Percentiles rank a stretch among this genome's conserved stretches.
These are phyloP conservation scores for Bedellia somnulentella DNA, from an alignment of 2,888 invertebrate species.

Conservation along the genomic window DNA sequence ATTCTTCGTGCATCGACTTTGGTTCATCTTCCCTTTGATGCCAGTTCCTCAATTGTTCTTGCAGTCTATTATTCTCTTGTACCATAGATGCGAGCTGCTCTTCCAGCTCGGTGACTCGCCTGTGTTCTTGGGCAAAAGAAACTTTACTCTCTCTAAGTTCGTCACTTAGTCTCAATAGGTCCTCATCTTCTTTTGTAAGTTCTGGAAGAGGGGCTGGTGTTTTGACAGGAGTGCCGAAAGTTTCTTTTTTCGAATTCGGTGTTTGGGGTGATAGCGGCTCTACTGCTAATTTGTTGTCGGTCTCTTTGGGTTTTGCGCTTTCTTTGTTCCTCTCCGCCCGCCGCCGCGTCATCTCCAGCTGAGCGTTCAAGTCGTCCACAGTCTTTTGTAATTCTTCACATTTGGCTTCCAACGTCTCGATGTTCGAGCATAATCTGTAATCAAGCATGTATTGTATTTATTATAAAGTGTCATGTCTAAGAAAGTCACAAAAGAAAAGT, in stretches of 20 bases:
- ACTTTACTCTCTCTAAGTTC: slow-evolving; percentile 72
- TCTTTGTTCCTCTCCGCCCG: slow-evolving; percentile 57
- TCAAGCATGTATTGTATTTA: neutral
- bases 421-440: slow-evolving; percentile 68
- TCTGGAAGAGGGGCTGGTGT: slow-evolving; percentile 39
- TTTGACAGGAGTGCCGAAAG: slow-evolving; percentile 34
- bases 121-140: slow-evolving; percentile 70
- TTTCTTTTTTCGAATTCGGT: slow-evolving; percentile 25
- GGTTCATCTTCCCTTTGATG: slow-evolving; percentile 72
- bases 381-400: slow-evolving; percentile 82
- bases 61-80: slow-evolving; percentile 70
- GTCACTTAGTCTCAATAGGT: slow-evolving; percentile 62
- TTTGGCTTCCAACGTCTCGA: slow-evolving; percentile 79
- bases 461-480: slow-evolving; percentile 3
- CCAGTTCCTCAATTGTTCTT: slow-evolving; percentile 68
- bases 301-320: slow-evolving; percentile 45
- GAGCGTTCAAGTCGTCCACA: slow-evolving; percentile 72
- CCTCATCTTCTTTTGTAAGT: slow-evolving; percentile 53
- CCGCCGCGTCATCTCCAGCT: slow-evolving; percentile 62
- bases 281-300: slow-evolving; percentile 19
- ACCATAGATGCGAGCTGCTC: slow-evolving; percentile 73
- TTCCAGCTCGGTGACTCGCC: slow-evolving; percentile 72
- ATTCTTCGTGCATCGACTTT: slow-evolving; percentile 81
- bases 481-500: slow-evolving; percentile 3
- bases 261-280: slow-evolving; percentile 15